Evolutionary conservation across 1,140 invertebrate genomes (phyloP).

Genomic region (Planococcus citri): DNA sequence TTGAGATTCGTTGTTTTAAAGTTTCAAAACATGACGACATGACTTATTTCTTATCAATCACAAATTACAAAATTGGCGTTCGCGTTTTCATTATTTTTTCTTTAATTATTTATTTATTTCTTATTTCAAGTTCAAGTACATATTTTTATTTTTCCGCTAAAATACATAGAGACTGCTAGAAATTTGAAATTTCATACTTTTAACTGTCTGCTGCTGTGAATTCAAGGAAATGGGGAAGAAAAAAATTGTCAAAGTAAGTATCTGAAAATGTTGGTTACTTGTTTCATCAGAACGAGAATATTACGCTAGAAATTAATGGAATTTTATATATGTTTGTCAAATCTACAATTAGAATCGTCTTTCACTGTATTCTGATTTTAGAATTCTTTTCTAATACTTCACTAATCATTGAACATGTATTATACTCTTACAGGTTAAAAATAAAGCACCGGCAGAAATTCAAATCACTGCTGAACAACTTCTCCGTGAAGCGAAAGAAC

Average conservation of each 20-base stretch:
- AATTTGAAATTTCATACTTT: too few relatives aligned
- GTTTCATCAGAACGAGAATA: too few relatives aligned
- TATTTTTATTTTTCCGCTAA: too few relatives aligned
- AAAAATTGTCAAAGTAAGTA: constrained; percentile 24
- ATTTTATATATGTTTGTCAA: not conserved
- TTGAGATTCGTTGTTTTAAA: too few relatives aligned
- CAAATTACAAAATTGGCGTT: too few relatives aligned
- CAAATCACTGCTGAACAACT: constrained; percentile 99
- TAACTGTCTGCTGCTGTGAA: too few relatives aligned
- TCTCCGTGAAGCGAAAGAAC: constrained; percentile 93
- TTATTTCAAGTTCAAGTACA: too few relatives aligned
- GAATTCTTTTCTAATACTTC: not conserved
- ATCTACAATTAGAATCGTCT: not conserved
- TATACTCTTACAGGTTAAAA: constrained; percentile 59
- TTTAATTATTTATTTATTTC: too few relatives aligned
- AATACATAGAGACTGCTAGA: too few relatives aligned
- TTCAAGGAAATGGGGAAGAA: constrained; percentile 10
- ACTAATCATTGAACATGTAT: not conserved
- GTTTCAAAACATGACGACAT: too few relatives aligned
- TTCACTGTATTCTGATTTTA: not conserved
- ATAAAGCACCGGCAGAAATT: constrained; percentile 95
- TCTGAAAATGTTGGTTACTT: not conserved
- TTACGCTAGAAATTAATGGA: not conserved
- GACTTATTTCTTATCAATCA: too few relatives aligned
- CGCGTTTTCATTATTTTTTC: too few relatives aligned